phyloP scores from a whole-genome alignment of 2,113 vertebrate species.

The Upupa epops region DNA sequence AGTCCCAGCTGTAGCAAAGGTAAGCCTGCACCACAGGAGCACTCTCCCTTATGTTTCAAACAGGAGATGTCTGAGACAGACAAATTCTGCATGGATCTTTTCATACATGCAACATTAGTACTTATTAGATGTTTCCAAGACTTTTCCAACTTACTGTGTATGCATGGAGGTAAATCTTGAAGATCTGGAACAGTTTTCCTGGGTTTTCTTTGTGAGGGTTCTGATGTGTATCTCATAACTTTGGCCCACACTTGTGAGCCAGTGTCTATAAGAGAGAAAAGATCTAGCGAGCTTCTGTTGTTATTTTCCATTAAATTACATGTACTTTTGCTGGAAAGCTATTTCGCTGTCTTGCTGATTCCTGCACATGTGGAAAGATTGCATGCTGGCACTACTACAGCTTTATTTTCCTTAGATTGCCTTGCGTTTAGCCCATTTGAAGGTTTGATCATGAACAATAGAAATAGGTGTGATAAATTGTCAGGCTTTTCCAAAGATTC shows the following conservation, averaged over 20 bases:
- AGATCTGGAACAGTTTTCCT: background rate
- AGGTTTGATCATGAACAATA: conserved; percentile 40
- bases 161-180: background rate
- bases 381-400: background rate
- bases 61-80: background rate
- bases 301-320: conserved; percentile 23
- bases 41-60: background rate
- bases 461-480: conserved; percentile 59
- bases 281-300: background rate
- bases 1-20: background rate
- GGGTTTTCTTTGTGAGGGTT: background rate
- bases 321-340: background rate
- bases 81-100: background rate
- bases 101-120: accelerated
- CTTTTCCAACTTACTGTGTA: accelerated
- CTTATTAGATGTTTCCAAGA: background rate
- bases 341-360: conserved; percentile 15
- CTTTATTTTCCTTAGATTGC: conserved; percentile 26
- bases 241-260: background rate
- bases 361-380: background rate
- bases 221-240: background rate
- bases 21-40: background rate
- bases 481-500: conserved; percentile 54
- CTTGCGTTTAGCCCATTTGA: conserved; percentile 59
- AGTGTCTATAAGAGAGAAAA: background rate